Conservation (phyloP, 2,113 vertebrate species). For the Bubalus kerabau region DNA sequence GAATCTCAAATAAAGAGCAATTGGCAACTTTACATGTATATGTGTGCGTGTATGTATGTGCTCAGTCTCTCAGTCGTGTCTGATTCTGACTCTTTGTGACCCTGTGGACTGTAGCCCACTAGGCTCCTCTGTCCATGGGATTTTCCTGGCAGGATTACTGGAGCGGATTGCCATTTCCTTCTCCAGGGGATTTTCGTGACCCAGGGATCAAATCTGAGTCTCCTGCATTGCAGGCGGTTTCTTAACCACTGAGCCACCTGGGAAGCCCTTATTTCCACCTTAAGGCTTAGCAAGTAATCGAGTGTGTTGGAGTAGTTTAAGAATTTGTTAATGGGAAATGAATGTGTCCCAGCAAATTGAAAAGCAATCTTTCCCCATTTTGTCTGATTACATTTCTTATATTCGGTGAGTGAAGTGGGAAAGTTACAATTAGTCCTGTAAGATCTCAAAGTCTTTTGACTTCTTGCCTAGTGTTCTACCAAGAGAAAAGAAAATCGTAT, state of each 20-base stretch:
- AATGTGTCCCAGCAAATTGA: neutral
- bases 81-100: neutral
- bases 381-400: neutral
- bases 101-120: neutral
- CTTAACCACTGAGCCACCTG: neutral
- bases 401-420: neutral
- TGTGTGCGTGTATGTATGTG: neutral
- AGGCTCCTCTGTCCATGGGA: neutral
- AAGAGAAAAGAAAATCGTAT: neutral
- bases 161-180: neutral
- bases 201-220: neutral
- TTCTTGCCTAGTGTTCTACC: neutral
- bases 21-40: neutral
- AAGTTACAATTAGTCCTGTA: neutral
- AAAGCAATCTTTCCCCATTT: neutral
- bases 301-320: neutral
- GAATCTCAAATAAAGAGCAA: neutral
- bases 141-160: neutral
- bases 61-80: neutral
- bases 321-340: neutral
- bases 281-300: neutral
- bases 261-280: neutral
- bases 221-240: neutral
- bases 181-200: rapidly evolving
- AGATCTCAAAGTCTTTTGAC: neutral